These are phyloP conservation scores for Microhierax caerulescens DNA, from an alignment of 2,797 vertebrate species.

Conservation along the genomic window DNA sequence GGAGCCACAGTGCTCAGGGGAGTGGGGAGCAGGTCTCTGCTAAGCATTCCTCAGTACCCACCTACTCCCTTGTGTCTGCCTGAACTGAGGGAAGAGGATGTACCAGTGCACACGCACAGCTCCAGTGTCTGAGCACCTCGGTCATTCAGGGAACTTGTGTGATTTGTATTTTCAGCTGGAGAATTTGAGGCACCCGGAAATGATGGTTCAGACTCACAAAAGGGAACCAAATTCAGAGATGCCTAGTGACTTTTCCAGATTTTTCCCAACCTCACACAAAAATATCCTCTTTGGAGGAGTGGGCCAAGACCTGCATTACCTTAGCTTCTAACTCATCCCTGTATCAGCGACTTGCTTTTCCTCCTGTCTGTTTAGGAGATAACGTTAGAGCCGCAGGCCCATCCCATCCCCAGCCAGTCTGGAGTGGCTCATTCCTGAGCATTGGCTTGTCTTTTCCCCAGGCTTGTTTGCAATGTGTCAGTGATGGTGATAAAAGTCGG, in stretches of 20 bases:
- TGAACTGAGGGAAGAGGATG: neutral
- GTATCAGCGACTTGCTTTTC: neutral
- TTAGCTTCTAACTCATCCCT: neutral
- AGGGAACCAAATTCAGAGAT: neutral
- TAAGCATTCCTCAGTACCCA: neutral
- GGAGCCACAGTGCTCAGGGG: neutral
- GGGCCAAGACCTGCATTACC: neutral
- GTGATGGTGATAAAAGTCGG: neutral
- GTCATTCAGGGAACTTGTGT: neutral
- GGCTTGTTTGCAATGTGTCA: neutral
- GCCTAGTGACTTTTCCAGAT: neutral
- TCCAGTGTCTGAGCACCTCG: neutral
- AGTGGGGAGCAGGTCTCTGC: neutral
- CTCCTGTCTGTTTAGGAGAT: neutral
- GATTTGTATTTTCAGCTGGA: neutral
- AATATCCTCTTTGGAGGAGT: neutral
- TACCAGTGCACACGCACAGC: fast-evolving
- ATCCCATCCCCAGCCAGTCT: neutral
- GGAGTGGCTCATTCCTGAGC: neutral
- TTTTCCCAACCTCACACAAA: neutral
- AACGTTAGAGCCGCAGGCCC: fast-evolving
- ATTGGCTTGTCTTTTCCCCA: neutral
- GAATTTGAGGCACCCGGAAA: neutral
- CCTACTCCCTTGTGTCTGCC: neutral
- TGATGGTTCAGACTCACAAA: neutral